Base-by-base conservation (phyloP, 2,797 vertebrate species). In the Malurus leucopterus region DNA sequence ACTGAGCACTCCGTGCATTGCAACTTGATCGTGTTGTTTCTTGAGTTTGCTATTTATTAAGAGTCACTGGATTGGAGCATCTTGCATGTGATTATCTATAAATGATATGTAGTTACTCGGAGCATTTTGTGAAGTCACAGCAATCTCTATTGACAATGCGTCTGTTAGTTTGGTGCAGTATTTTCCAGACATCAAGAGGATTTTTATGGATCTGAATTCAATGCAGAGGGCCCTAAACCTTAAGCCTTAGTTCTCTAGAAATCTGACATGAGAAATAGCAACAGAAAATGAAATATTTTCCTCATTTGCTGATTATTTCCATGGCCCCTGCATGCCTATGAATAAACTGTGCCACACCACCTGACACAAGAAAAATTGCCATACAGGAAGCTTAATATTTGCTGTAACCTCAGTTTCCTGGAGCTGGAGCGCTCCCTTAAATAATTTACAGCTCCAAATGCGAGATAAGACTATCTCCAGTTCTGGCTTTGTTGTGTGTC, bases 361-460 rank as follows among this genome's bases (percentile, higher is more conserved):
- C 92, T 92, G 89, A 94, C 89, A 86, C 54, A 95, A 94, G 94
- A 94, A 95, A 94, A 94, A 95, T 91, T 93, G 89, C 68, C 58
- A 84, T 91, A 91, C 87, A 94, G 94, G 93, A 95, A 94, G 89
- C 92, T 92, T 93, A 94, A 89, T 92, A 92, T 89, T 95, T 95
- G 88, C 92, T 40, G 71, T 80, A 95, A 95, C 92, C 94, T 92
- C 94, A 88, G 93, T 83, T 95, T 95, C 93, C 92, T 93, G 93
- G 83, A 93, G 93, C 83, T 92, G 77, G 68, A 93, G 54, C 6
- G 0, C 81, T 92, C 87, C 74, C 81, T 93, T 95, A 95, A 95
- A 96, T 95, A 95, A 96, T 96, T 93, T 92, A 96, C 91, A 88
- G 78, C 77, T 91, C 93, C 94, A 75, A 92, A 94, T 88, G 75